These are phyloP conservation scores for Aphelocoma californica DNA, from an alignment of 2,797 vertebrate genomes.

Conservation along the genomic window DNA sequence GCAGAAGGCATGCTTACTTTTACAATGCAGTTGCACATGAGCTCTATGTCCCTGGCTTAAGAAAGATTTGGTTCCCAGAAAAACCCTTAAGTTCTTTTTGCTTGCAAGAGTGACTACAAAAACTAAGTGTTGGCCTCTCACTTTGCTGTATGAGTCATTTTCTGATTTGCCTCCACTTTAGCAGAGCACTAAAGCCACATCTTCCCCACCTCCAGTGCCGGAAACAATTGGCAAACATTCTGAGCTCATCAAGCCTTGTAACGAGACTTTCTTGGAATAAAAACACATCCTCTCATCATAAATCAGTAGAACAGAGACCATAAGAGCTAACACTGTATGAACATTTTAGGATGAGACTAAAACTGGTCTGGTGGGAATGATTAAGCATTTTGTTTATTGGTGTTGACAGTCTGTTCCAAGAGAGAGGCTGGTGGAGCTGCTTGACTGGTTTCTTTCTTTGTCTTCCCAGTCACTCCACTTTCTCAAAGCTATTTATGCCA, in stretches of 20 bases:
- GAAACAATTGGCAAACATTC: background rate
- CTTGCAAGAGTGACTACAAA: background rate
- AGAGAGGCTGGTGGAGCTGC: background rate
- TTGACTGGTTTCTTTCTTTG: background rate
- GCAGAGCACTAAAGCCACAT: accelerated
- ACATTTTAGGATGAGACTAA: background rate
- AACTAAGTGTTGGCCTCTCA: background rate
- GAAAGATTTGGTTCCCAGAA: background rate
- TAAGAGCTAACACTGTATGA: background rate
- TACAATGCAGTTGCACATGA: background rate
- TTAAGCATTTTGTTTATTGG: background rate
- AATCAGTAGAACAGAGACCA: background rate
- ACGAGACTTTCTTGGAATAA: background rate
- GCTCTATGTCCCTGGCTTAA: background rate
- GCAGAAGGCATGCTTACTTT: background rate
- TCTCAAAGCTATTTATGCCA: background rate
- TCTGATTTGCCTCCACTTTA: background rate
- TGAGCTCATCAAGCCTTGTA: background rate
- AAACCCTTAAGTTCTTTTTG: background rate
- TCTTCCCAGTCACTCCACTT: background rate
- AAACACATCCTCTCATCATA: background rate
- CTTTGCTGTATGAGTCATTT: background rate
- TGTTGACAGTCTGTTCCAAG: background rate
- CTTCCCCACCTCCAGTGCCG: background rate
- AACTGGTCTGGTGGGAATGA: background rate